Evolutionary conservation across 2,113 vertebrate genomes (phyloP).

Genomic region (Stigmatopora nigra): DNA sequence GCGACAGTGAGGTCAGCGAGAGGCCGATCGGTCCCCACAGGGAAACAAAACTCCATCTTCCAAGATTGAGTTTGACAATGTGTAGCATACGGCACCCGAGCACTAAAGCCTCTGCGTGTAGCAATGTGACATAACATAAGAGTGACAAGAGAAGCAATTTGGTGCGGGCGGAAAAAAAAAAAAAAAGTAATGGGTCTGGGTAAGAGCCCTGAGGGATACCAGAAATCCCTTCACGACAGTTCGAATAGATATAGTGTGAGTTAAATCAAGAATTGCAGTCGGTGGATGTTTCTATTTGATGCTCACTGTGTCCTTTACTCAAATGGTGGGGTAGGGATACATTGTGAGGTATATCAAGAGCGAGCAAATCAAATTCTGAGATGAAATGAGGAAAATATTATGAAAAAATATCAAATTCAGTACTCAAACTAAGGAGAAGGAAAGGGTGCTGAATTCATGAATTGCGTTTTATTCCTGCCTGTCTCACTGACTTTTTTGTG

Average conservation of each 20-base stretch:
- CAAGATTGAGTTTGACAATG: constrained; percentile 6
- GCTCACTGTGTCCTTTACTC: not conserved
- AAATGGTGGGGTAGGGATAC: not conserved
- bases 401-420: not conserved
- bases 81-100: not conserved
- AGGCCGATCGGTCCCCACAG: constrained; percentile 4
- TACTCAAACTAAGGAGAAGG: constrained; percentile 4
- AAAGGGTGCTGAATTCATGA: constrained; percentile 31
- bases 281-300: too few relatives aligned
- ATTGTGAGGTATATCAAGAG: not conserved
- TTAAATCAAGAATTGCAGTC: not conserved
- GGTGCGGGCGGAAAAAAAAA: not conserved
- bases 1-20: constrained; percentile 3
- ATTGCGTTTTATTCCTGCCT: constrained; percentile 56
- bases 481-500: constrained; percentile 22
- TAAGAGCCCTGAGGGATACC: constrained; percentile 1
- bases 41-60: not conserved
- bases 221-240: not conserved
- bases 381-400: not conserved
- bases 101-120: not conserved
- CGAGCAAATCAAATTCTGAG: not conserved
- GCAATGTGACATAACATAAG: not conserved
- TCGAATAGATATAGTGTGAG: not conserved
- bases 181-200: not conserved
- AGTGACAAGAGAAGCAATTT: not conserved